A percentile compares a stretch with the other conserved stretches of the same genome.
Evolutionary conservation across 2,113 vertebrate genomes (phyloP).

Genomic region (Platysteira castanea): DNA sequence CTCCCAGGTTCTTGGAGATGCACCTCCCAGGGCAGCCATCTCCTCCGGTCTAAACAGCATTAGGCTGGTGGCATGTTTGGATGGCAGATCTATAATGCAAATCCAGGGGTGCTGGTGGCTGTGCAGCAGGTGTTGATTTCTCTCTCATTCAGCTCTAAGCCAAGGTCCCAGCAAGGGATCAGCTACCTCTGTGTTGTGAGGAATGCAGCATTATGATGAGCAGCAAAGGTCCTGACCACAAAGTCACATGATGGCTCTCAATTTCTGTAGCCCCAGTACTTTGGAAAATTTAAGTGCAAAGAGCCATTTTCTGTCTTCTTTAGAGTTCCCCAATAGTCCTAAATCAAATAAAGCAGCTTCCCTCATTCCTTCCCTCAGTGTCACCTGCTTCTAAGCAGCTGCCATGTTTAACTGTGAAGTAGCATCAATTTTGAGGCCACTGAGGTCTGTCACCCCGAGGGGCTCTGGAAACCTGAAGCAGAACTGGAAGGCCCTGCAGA

Average conservation of each 20-base stretch:
- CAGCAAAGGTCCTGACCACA: not conserved
- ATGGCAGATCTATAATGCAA: not conserved
- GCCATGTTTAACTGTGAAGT: not conserved
- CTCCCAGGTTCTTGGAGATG: not conserved
- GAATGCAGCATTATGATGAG: not conserved
- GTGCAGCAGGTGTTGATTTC: not conserved
- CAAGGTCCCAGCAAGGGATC: not conserved
- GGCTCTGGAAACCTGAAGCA: not conserved
- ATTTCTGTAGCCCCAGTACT: not conserved
- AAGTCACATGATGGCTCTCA: not conserved
- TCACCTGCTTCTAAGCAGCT: not conserved
- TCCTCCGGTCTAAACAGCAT: not conserved
- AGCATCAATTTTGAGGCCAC: not conserved
- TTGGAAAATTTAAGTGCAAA: not conserved
- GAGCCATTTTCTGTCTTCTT: not conserved
- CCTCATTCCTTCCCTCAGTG: not conserved
- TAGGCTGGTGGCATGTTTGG: not conserved
- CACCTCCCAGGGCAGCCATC: not conserved
- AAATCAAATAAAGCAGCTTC: not conserved
- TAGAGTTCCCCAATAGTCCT: not conserved
- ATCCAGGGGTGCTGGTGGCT: not conserved
- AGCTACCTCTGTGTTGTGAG: not conserved
- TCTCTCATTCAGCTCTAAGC: not conserved
- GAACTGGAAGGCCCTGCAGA: not conserved
- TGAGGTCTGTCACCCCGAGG: not conserved